These are phyloP conservation scores for Noctua comes DNA, from an alignment of 2,888 invertebrate species.

Conservation along the genomic window DNA sequence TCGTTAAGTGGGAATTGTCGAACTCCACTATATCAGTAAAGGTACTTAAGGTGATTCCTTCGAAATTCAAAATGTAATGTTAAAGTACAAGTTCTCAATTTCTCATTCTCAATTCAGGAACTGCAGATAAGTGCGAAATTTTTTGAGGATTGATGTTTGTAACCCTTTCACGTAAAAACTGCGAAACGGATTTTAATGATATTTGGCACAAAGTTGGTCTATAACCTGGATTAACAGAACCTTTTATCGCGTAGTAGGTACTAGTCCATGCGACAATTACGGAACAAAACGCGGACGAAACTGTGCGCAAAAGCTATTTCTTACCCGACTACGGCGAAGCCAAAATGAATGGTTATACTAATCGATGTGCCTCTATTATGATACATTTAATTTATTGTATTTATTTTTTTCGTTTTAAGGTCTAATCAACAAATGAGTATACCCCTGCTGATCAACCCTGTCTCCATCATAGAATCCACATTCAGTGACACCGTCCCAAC, in stretches of 20 bases:
- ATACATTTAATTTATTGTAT: not conserved
- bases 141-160: no score
- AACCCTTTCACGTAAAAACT: no score
- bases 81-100: not conserved
- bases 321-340: no score
- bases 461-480: conserved; percentile 72
- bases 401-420: conserved; percentile 68
- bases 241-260: no score
- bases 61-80: not conserved
- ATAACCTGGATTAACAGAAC: no score
- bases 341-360: no score
- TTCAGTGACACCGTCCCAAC: conserved; percentile 73
- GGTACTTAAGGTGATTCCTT: not conserved
- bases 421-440: conserved; percentile 74
- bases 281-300: no score
- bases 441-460: conserved; percentile 70
- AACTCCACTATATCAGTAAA: not conserved
- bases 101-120: not conserved
- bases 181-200: no score
- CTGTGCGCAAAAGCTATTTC: no score
- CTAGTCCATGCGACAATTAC: no score
- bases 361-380: not conserved
- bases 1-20: not conserved
- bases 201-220: no score
- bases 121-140: not conserved